These are phyloP conservation scores for Odontophorus gujanensis DNA, from an alignment of 2,113 vertebrate genomes.

Conservation along the genomic window DNA sequence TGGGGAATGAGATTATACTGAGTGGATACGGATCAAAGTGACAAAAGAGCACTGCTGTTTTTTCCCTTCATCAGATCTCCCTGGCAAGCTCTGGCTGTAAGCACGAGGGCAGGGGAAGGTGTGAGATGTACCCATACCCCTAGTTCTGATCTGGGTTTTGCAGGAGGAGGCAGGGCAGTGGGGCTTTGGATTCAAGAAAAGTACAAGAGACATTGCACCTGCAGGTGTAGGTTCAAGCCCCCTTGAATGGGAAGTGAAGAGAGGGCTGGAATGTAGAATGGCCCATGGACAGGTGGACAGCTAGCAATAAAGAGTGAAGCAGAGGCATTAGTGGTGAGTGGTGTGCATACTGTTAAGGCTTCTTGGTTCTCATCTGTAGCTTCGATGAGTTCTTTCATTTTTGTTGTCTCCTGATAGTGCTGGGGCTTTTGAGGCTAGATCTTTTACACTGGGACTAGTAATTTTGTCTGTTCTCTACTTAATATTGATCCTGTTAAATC, in stretches of 20 bases:
- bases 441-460: not conserved
- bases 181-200: not conserved
- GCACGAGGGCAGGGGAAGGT: not conserved
- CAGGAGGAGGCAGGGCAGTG: not conserved
- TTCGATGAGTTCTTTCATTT: not conserved
- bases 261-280: not conserved
- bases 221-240: not conserved
- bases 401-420: not conserved
- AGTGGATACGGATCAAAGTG: not conserved
- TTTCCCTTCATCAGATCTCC: not conserved
- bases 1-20: not conserved
- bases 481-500: not conserved
- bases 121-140: accelerated
- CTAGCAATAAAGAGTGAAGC: accelerated
- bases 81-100: accelerated
- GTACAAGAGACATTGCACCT: not conserved
- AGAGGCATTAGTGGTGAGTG: accelerated
- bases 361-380: not conserved
- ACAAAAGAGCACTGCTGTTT: not conserved
- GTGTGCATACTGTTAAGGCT: accelerated
- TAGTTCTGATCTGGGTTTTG: not conserved
- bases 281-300: accelerated
- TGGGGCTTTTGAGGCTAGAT: not conserved
- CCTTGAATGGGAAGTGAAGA: not conserved
- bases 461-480: not conserved